A percentile compares a stretch with the other conserved stretches of the same genome.
Conservation (phyloP, 1,140 invertebrate species). For the Mamestra configurata region DNA sequence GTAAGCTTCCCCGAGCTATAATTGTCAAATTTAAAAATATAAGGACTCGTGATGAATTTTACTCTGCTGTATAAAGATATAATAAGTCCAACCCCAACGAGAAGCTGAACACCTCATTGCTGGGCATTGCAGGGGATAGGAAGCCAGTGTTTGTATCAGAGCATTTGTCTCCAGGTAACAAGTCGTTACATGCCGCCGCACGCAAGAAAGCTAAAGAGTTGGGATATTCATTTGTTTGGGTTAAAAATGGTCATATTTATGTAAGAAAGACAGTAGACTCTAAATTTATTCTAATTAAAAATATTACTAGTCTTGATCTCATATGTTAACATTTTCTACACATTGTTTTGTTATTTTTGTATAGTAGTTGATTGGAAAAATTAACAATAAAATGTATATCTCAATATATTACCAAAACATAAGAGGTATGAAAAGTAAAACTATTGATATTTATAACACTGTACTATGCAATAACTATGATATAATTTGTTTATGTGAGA, state of each 20-base stretch:
- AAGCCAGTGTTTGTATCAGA: slow-evolving; percentile 4
- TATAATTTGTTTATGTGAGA: slow-evolving; percentile 46
- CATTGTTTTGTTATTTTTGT: not conserved
- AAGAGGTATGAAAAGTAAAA: slow-evolving; percentile 36
- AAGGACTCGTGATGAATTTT: slow-evolving; percentile 43
- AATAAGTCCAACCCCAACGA: slow-evolving; percentile 37
- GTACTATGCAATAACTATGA: slow-evolving; percentile 39
- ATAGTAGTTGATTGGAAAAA: not conserved
- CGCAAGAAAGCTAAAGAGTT: slow-evolving; percentile 31
- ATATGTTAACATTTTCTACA: slow-evolving; percentile 2
- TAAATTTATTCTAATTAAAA: slow-evolving; percentile 18
- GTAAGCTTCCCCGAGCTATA: slow-evolving; percentile 33
- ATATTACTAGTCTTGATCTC: not conserved
- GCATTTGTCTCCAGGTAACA: slow-evolving; percentile 19
- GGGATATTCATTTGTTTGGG: slow-evolving; percentile 28
- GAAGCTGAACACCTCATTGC: slow-evolving; percentile 33
- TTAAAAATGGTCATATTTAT: slow-evolving; percentile 32
- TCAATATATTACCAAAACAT: slow-evolving; percentile 1
- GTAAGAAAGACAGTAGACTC: slow-evolving; percentile 7
- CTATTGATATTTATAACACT: slow-evolving; percentile 16
- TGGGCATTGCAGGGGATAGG: not conserved
- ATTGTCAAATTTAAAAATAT: slow-evolving; percentile 22
- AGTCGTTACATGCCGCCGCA: slow-evolving; percentile 6
- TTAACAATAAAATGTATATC: too few relatives aligned
- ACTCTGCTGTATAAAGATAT: slow-evolving; percentile 47